Evolutionary conservation across 2,797 vertebrate species (phyloP), one percentile per base, ranked within the genome.

Genomic region (Labeo calbasu): DNA sequence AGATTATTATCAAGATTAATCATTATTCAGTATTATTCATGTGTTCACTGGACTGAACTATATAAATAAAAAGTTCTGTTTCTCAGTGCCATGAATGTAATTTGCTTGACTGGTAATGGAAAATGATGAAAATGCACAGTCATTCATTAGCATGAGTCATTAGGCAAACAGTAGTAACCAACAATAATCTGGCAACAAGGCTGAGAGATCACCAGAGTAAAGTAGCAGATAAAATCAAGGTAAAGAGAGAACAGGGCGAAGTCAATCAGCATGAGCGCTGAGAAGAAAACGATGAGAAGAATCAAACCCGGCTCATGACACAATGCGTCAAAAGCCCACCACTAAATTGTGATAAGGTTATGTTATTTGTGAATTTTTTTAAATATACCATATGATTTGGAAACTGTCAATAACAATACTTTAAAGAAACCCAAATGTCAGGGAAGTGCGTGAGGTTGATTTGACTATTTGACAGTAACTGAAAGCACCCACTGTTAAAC

Each of bases 401-500:
- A 48, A 43, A 23, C 36, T 53, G 28, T 43, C 15, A 73, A 84
- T 46, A 81, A 69, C 28, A 17, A 53, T 68, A 68, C 73, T 82
- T 78, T 79, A 84, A 83, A 81, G 40, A 61, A 75, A 82, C 53
- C 55, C 72, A 81, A 82, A 79, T 36, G 50, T 76, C 36, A 55
- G 11, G 73, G 68, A 73, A 12, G n/a, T 68, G 46, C 19, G 23
- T 28, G 36, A 48, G n/a, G 59, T 40, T 70, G 48, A 88, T 88
- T 88, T 86, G 79, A 61, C 82, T 86, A 83, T 63, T 77, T 32
- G 48, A 57, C n/a, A 51, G 53, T 40, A 28, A 55, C 68, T 79
- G 82, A 84, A 77, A 50, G 77, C 36, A 87, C 83, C 80, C 59
- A 21, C 81, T 86, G 77, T 77, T 65, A 79, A 71, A 59, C 23